Percentiles rank a stretch among this genome's conserved stretches.
phyloP scores from a whole-genome alignment of 2,113 vertebrate species.

The Trachemys scripta region DNA sequence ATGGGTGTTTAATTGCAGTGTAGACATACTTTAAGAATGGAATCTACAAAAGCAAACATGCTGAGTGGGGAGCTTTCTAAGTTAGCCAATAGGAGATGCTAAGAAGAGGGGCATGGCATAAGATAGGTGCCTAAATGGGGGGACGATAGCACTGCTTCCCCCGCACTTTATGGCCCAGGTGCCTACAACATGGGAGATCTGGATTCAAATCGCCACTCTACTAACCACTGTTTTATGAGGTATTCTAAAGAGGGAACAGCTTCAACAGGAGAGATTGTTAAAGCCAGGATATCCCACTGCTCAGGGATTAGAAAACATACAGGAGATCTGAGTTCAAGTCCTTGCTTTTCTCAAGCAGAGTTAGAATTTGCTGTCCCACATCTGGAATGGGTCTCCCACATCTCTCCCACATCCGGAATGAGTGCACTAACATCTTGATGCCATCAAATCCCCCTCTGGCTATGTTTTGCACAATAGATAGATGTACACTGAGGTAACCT shows the following conservation, averaged over 20 bases:
- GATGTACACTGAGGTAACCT: too few species aligned
- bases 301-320: not conserved
- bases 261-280: not conserved
- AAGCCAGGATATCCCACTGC: not conserved
- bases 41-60: not conserved
- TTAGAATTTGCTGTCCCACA: too few species aligned
- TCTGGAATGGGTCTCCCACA: too few species aligned
- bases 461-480: too few species aligned
- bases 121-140: too few species aligned
- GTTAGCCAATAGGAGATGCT: not conserved
- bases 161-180: too few species aligned
- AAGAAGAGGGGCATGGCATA: too few species aligned
- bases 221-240: not conserved
- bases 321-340: too few species aligned
- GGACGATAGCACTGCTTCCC: not conserved
- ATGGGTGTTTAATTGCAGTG: not conserved
- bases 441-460: too few species aligned
- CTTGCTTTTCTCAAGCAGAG: too few species aligned
- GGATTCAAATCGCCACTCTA: not conserved
- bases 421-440: too few species aligned
- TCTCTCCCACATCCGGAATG: too few species aligned
- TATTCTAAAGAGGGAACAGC: not conserved
- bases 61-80: not conserved
- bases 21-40: not conserved
- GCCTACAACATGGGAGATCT: not conserved